Percentiles rank a stretch among this genome's conserved stretches.
phyloP scores from a whole-genome alignment of 2,113 vertebrate genomes.

The pig (Sus scrofa) region T2T-Sscrofa CM000818.6:7161501-7162000 shows the following conservation, averaged over 20 bases:
- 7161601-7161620: not conserved
- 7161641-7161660: not conserved
- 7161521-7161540: not conserved
- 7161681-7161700: not conserved
- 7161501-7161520: fast-evolving
- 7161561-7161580: fast-evolving
- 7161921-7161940: not conserved
- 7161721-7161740: not conserved
- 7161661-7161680: not conserved
- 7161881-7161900: not conserved
- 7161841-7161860: not conserved
- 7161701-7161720: not conserved
- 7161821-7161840: not conserved
- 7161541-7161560: not conserved
- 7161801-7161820: not conserved
- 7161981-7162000: not conserved
- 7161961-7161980: not conserved
- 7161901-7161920: not conserved
- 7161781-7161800: not conserved
- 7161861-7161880: not conserved
- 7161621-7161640: not conserved
- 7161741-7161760: not conserved
- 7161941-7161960: not conserved
- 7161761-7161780: not conserved
- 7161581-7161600: not conserved